Base-by-base conservation (phyloP, 2,888 invertebrate species). In the Lysandra bellargus region DNA sequence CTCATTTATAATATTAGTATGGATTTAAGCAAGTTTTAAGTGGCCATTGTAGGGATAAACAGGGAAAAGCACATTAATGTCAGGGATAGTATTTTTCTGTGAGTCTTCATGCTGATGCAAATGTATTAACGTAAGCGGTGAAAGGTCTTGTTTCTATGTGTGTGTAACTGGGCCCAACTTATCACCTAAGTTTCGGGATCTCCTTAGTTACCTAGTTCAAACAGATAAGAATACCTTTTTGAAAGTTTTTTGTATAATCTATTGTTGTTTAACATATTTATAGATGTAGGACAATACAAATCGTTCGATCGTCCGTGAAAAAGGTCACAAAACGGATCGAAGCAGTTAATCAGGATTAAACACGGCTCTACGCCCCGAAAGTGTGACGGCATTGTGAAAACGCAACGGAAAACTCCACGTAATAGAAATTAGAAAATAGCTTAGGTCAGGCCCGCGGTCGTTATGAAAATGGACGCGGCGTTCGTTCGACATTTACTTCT, bases 301-400 rank as follows among this genome's bases (percentile, higher is more conserved):
- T 75, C 49, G 75, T 30, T 57, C 33, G 76, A 2, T 76, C 76
- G 33, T 33, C 76, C 76, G 30, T 76, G 17, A 76, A 76, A 57
- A 61, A 60, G 61, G 61, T 79, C 44, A 60, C 60, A 73, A 57
- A 74, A 60, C 74, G 75, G 49, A 79, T 79, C 33, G 61, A 60
- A 44, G 60, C 57, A 49, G 57, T 74, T 44, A 79, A 74, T 79
- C 57, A 40, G 72, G 74, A 61, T 74, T 79, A 17, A 33, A 53
- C 14, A 69, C 76, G 76, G 74, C 60, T 82, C 82, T 83, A 79
- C 83, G 80, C 78, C 81, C 79, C n/a, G 89, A 91, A 92, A 91
- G 90, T 92, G 91, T 89, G 87, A 88, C 88, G 83, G 87, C 88
- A 86, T 87, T 80, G 89, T 89, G 88, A 89, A 90, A 90, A 84